A percentile compares a stretch with the other conserved stretches of the same genome.
Evolutionary conservation across 2,113 vertebrate species (phyloP).

Genomic region (Ctenodactylus gundi): DNA sequence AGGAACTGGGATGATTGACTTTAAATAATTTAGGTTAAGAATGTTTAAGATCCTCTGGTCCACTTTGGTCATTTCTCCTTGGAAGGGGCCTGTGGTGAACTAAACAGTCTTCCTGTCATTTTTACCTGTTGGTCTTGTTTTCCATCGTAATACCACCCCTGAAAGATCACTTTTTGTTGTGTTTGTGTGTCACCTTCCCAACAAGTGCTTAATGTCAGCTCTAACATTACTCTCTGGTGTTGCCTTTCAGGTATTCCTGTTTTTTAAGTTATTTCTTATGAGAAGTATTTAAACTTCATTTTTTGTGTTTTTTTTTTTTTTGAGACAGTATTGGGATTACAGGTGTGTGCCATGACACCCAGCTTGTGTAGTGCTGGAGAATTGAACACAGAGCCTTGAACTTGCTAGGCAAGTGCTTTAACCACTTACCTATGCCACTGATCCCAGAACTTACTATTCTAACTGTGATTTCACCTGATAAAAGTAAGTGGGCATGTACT

Average conservation of each 20-base stretch:
- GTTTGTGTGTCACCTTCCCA: not conserved
- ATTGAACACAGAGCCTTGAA: no score
- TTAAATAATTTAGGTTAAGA: not conserved
- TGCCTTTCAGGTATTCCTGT: slow-evolving; percentile 27
- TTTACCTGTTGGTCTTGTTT: slow-evolving; percentile 14
- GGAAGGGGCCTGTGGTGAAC: not conserved
- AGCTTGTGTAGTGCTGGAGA: no score
- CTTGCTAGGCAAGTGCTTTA: no score
- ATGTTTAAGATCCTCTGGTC: slow-evolving; percentile 6
- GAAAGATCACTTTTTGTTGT: not conserved
- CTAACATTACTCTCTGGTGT: not conserved
- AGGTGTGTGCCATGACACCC: not conserved
- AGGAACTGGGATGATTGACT: not conserved
- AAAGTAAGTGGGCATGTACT: not conserved
- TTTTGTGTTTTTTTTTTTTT: no score
- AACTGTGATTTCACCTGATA: slow-evolving; percentile 15
- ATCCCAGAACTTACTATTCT: slow-evolving; percentile 11
- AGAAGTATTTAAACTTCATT: not conserved
- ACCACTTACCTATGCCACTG: no score
- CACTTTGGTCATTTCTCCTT: not conserved
- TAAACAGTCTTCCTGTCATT: not conserved
- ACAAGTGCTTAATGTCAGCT: not conserved
- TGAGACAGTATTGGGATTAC: not conserved
- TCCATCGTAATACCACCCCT: not conserved
- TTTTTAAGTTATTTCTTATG: not conserved